These are phyloP conservation scores for Melitaea athalia DNA, from an alignment of 2,888 invertebrate species.

Conservation along the genomic window DNA sequence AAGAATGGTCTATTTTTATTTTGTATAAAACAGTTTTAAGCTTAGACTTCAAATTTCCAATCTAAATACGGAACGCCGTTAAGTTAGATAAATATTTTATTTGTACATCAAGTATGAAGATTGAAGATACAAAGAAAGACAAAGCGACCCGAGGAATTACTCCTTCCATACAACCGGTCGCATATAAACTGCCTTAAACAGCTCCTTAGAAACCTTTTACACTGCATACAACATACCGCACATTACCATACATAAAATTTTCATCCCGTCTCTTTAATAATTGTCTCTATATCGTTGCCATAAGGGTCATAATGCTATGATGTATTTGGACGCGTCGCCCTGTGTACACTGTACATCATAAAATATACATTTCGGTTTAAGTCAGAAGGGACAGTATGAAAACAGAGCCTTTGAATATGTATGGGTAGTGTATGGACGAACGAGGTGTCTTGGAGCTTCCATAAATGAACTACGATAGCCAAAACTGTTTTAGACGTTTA, in stretches of 20 bases:
- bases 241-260: not conserved
- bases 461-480: constrained; percentile 28
- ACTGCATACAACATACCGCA: constrained; percentile 38
- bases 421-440: constrained; percentile 41
- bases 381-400: constrained; percentile 46
- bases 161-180: constrained; percentile 46
- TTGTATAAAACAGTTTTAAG: not conserved
- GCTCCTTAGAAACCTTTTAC: constrained; percentile 57
- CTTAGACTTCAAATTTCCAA: not conserved
- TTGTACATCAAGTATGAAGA: constrained; percentile 23
- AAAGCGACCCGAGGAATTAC: constrained; percentile 50
- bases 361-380: constrained; percentile 76
- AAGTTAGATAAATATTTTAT: constrained; percentile 10
- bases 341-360: constrained; percentile 70
- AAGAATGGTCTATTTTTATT: not conserved
- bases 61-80: not conserved
- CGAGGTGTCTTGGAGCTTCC: constrained; percentile 33
- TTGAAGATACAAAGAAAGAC: constrained; percentile 36
- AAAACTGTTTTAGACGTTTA: constrained; percentile 15
- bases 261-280: not conserved
- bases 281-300: constrained; percentile 40
- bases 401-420: constrained; percentile 63
- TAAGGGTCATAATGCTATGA: not conserved
- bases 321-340: constrained; percentile 49
- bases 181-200: constrained; percentile 63